phyloP scores from a whole-genome alignment of 2,797 vertebrate species.

The Cryptoblepharus egeriae region DNA sequence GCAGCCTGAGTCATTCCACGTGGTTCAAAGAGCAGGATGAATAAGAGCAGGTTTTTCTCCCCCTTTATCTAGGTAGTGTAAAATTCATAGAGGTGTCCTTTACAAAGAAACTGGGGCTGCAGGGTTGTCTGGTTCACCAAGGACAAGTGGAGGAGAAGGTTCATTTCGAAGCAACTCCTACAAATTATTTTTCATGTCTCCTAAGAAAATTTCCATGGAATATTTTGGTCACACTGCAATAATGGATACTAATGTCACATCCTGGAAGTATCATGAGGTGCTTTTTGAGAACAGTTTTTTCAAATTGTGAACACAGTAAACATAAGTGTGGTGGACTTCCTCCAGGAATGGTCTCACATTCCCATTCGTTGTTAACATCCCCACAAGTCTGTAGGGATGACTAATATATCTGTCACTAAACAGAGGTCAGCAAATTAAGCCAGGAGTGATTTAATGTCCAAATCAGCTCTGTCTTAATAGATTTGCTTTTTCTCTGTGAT shows the following conservation, averaged over 20 bases:
- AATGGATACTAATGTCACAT: background rate
- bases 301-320: background rate
- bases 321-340: background rate
- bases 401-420: background rate
- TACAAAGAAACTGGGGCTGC: background rate
- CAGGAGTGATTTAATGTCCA: slow-evolving; percentile 53
- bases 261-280: fast-evolving
- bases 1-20: background rate
- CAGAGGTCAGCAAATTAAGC: slow-evolving; percentile 12
- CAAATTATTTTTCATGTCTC: background rate
- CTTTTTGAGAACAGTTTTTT: too few species aligned
- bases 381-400: slow-evolving; percentile 3
- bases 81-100: background rate
- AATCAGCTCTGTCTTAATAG: slow-evolving; percentile 69
- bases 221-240: background rate
- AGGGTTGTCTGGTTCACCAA: background rate
- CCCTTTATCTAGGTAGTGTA: background rate
- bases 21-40: background rate
- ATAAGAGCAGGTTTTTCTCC: background rate
- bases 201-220: background rate
- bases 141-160: background rate
- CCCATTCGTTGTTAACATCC: fast-evolving
- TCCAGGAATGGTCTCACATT: background rate
- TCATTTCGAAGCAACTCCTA: background rate
- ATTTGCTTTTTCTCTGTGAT: slow-evolving; percentile 64